A percentile compares a stretch with the other conserved stretches of the same genome.
These are phyloP conservation scores for Florisuga fusca DNA, from an alignment of 2,797 vertebrate species.

Conservation along the genomic window DNA sequence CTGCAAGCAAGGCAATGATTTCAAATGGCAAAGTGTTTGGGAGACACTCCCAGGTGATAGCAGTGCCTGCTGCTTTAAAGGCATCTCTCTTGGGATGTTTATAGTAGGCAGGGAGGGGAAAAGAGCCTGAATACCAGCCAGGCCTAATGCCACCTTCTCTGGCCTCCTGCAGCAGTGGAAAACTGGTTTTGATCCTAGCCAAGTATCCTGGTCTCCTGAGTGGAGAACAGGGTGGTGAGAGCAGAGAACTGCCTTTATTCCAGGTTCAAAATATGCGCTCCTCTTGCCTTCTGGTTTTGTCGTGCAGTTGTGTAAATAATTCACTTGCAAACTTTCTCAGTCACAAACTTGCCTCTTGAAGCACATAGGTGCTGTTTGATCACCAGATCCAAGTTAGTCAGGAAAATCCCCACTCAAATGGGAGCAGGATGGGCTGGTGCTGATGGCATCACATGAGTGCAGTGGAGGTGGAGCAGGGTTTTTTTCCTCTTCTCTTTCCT, in stretches of 20 bases:
- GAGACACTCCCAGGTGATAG: not conserved
- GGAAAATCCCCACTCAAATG: not conserved
- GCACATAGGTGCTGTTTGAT: rapidly evolving
- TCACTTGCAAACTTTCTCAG: not conserved
- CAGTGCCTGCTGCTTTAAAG: not conserved
- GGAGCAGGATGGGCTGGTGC: not conserved
- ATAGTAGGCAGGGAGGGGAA: not conserved
- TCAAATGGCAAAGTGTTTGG: not conserved
- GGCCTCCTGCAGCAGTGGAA: not conserved
- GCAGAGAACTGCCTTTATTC: not conserved
- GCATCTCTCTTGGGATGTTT: not conserved
- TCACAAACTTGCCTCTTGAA: not conserved
- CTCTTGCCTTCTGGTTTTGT: not conserved
- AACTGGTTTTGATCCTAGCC: not conserved
- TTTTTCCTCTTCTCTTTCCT: not conserved
- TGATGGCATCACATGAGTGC: not conserved
- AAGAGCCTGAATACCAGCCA: not conserved
- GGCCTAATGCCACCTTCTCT: not conserved
- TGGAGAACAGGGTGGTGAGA: not conserved
- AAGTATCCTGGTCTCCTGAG: not conserved
- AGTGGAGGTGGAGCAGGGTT: not conserved
- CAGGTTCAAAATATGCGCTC: not conserved
- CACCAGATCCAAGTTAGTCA: not conserved
- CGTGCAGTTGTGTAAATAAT: not conserved
- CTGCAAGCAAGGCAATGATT: not conserved